These are phyloP conservation scores for Oryzias curvinotus DNA, from an alignment of 2,113 vertebrate species.

Conservation along the genomic window DNA sequence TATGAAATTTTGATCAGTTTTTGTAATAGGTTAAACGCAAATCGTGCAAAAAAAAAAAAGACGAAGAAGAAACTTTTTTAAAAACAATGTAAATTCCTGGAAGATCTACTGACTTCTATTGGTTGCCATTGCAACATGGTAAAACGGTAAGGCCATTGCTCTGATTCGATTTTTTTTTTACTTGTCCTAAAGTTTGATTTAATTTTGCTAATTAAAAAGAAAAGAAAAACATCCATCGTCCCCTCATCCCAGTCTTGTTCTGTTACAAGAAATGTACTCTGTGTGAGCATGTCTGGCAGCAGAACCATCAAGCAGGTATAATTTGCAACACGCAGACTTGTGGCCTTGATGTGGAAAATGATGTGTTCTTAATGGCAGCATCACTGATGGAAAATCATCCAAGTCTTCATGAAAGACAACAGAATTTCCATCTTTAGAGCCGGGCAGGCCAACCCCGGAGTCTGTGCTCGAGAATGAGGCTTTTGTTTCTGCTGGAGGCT, in stretches of 20 bases:
- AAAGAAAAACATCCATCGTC: not conserved
- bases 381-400: slow-evolving; percentile 11
- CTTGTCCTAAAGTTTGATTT: no score
- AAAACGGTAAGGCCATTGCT: no score
- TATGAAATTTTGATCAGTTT: no score
- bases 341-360: slow-evolving; percentile 34
- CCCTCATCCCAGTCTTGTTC: slow-evolving; percentile 16
- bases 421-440: slow-evolving; percentile 4
- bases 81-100: no score
- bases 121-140: no score
- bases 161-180: no score
- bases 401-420: not conserved
- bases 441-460: not conserved
- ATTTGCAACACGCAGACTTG: slow-evolving; percentile 26
- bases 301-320: slow-evolving; percentile 26
- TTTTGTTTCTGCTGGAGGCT: slow-evolving; percentile 8
- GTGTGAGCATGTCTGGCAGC: slow-evolving; percentile 30
- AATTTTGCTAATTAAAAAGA: no score
- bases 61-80: no score
- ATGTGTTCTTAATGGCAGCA: slow-evolving; percentile 26
- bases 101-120: no score
- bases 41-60: no score
- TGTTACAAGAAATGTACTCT: slow-evolving; percentile 28
- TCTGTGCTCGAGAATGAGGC: not conserved
- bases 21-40: no score